Conservation (phyloP, 1,140 invertebrate genomes). For the Vanessa atalanta region DNA sequence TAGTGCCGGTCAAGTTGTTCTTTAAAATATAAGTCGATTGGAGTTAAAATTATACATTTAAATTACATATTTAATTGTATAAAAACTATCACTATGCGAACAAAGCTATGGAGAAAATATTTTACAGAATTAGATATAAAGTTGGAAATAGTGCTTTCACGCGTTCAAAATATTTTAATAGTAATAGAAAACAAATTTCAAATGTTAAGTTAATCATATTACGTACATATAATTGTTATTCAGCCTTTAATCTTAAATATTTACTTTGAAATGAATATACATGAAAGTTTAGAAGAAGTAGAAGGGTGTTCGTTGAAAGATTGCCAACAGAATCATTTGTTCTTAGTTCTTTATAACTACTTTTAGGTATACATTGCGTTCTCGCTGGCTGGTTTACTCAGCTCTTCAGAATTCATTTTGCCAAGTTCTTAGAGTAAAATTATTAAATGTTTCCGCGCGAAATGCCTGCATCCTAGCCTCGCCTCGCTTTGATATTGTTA, state of each 20-base stretch:
- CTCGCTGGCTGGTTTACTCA: slow-evolving; percentile 3
- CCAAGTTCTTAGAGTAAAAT: slow-evolving; percentile 13
- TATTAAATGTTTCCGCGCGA: slow-evolving; percentile 13
- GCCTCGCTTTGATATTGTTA: background rate
- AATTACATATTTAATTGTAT: too few species aligned
- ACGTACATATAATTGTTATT: too few species aligned
- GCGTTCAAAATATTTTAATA: too few species aligned
- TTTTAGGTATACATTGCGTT: background rate
- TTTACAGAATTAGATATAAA: too few species aligned
- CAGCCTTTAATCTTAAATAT: background rate
- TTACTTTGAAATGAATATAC: background rate
- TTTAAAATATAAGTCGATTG: too few species aligned
- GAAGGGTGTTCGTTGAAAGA: background rate
- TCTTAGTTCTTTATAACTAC: slow-evolving; percentile 11
- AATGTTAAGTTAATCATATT: too few species aligned
- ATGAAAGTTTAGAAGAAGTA: slow-evolving; percentile 2
- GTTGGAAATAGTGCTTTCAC: too few species aligned
- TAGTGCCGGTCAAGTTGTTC: too few species aligned
- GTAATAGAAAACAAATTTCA: too few species aligned
- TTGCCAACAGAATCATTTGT: slow-evolving; percentile 5
- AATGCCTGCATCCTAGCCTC: background rate
- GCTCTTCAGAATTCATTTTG: slow-evolving; percentile 15
- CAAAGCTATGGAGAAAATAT: too few species aligned
- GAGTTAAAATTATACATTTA: too few species aligned
- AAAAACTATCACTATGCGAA: too few species aligned